These are phyloP conservation scores for Laspeyria flexula DNA, from an alignment of 2,888 invertebrate species.

Conservation along the genomic window DNA sequence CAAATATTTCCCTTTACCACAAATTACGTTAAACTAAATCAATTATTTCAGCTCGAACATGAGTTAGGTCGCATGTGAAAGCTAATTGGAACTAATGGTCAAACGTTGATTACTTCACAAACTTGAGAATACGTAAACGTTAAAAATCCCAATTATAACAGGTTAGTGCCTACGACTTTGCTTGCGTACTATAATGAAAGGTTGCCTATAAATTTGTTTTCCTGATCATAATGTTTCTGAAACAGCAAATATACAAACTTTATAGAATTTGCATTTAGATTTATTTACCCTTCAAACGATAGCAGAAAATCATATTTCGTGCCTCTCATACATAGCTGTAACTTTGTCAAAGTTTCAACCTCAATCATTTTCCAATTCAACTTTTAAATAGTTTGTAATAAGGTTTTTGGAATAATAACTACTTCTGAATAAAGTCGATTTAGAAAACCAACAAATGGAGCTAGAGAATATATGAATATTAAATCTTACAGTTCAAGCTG, in stretches of 20 bases:
- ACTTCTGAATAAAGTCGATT: neutral
- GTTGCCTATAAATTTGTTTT: too few species aligned
- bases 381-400: too few species aligned
- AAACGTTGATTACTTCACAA: slow-evolving; percentile 22
- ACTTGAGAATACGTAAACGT: slow-evolving; percentile 18
- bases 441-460: too few species aligned
- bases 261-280: too few species aligned
- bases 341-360: neutral
- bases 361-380: neutral
- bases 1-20: slow-evolving; percentile 6
- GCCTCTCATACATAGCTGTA: neutral
- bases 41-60: slow-evolving; percentile 20
- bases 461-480: too few species aligned
- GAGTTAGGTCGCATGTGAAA: slow-evolving; percentile 19
- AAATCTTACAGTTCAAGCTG: slow-evolving; percentile 1
- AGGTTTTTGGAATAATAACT: neutral
- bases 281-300: neutral
- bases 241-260: too few species aligned
- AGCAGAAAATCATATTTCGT: neutral
- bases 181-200: too few species aligned
- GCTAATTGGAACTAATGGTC: slow-evolving; percentile 28
- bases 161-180: too few species aligned
- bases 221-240: too few species aligned
- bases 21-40: slow-evolving; percentile 12
- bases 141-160: slow-evolving; percentile 13